phyloP scores from a whole-genome alignment of 2,113 vertebrate species.

The Urocynchramus pylzowi region DNA sequence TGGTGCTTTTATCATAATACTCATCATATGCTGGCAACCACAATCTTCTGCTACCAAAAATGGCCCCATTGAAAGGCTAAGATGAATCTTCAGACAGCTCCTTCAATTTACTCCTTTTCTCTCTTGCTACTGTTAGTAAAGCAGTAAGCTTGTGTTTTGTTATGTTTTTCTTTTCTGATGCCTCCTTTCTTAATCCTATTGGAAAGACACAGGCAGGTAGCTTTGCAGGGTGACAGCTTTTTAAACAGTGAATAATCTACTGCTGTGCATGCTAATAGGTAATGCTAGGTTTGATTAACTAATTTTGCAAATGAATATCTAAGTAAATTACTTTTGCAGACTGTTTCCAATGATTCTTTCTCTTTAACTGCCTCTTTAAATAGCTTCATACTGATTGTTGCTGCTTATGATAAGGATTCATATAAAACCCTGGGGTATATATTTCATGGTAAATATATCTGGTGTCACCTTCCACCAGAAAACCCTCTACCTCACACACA shows the following conservation, averaged over 20 bases:
- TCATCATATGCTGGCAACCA: background rate
- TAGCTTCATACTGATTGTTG: background rate
- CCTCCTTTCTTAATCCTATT: background rate
- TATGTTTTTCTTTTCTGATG: background rate
- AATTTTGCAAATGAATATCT: conserved; percentile 31
- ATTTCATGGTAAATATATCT: background rate
- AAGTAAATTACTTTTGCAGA: conserved; percentile 25
- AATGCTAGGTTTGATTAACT: conserved; percentile 39
- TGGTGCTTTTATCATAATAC: conserved; percentile 42
- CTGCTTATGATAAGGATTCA: background rate
- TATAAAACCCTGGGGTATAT: background rate
- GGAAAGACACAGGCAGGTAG: background rate
- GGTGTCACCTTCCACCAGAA: background rate
- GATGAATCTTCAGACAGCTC: conserved; percentile 1
- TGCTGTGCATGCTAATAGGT: conserved; percentile 9
- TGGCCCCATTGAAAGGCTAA: background rate
- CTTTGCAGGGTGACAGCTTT: conserved; percentile 9
- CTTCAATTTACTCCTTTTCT: conserved; percentile 22
- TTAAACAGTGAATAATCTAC: conserved; percentile 22
- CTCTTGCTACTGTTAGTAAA: conserved; percentile 2
- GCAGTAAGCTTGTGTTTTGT: background rate
- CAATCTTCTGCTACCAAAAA: conserved; percentile 30
- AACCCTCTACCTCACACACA: background rate
- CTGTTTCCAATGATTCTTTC: conserved; percentile 8
- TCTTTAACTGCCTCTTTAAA: conserved; percentile 2